Percentiles rank a stretch among this genome's conserved stretches.
Evolutionary conservation across 2,888 invertebrate genomes (phyloP).

Genomic region (Salpingus planirostris): DNA sequence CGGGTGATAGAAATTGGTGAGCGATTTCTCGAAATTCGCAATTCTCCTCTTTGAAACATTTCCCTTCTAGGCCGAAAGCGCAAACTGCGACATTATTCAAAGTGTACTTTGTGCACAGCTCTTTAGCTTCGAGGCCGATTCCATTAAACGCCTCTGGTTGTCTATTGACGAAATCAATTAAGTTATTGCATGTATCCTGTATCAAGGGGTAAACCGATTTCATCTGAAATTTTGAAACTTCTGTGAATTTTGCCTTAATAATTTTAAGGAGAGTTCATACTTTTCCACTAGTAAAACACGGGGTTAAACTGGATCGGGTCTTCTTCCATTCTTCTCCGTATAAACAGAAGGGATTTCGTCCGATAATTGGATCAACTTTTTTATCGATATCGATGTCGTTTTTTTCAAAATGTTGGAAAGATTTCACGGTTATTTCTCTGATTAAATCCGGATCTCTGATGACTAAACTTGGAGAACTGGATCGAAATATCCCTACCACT

Average conservation of each 20-base stretch:
- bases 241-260: background rate
- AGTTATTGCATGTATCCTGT: constrained; percentile 36
- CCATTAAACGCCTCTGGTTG: constrained; percentile 25
- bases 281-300: constrained; percentile 44
- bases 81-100: constrained; percentile 41
- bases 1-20: constrained; percentile 16
- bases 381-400: constrained; percentile 37
- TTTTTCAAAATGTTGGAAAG: constrained; percentile 35
- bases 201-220: constrained; percentile 45
- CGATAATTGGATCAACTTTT: constrained; percentile 42
- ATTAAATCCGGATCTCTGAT: constrained; percentile 35
- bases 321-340: constrained; percentile 45
- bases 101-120: constrained; percentile 26
- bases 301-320: constrained; percentile 42
- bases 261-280: too few relatives aligned
- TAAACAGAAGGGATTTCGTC: constrained; percentile 43
- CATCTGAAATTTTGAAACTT: constrained; percentile 25
- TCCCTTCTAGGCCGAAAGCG: constrained; percentile 41
- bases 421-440: constrained; percentile 31
- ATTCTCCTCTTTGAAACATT: constrained; percentile 32
- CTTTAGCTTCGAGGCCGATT: constrained; percentile 35
- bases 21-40: constrained; percentile 25
- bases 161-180: constrained; percentile 39
- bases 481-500: constrained; percentile 35
- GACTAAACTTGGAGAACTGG: constrained; percentile 28